Evolutionary conservation across 2,797 vertebrate genomes (phyloP), one percentile per base, ranked within the genome.

Genomic region (Pipistrellus nathusii): DNA sequence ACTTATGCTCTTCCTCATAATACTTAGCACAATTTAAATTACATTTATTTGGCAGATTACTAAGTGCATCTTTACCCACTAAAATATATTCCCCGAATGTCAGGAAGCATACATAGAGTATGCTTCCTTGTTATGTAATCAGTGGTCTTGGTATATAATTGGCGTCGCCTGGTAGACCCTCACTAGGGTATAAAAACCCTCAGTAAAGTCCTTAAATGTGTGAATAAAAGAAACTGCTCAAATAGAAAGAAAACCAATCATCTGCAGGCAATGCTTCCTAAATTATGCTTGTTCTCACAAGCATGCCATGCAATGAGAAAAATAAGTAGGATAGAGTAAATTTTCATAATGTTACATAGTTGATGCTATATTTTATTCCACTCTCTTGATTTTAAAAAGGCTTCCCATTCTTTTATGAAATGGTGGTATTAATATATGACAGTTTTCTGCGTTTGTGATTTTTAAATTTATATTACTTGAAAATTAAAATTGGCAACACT

Each of bases 401-500:
- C 21, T 25, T 84, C 8, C 3, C n/a, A 8, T 59, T 35, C 69
- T 86, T 88, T 95, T 82, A 73, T 72, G 62, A 95, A 91, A 88
- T 75, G 46, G 18, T 88, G 32, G 51, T 86, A 69, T 82, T 89
- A 64, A 77, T 59, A 76, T 48, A 27, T 85, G n/a, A 81, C 71
- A 84, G 64, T 75, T 95, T 89, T 81, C 77, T 72, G 20, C 77
- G 32, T 84, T 80, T 84, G 9, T 75, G 77, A 81, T 59, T 92
- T 87, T 96, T 72, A 89, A 91, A 76, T 69, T 86, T 68, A 91
- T 27, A 75, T 75, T 77, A 62, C 23, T 77, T 85, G 53, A 71
- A 94, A 91, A 69, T 93, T 90, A 66, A 81, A 95, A 91, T 38
- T 89, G 84, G n/a, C n/a, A 94, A 88, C 53, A 88, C 41, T 93